Evolutionary conservation across 1,140 invertebrate genomes (phyloP), one percentile per base, ranked within the genome.

Genomic region (Hyphantria cunea): DNA sequence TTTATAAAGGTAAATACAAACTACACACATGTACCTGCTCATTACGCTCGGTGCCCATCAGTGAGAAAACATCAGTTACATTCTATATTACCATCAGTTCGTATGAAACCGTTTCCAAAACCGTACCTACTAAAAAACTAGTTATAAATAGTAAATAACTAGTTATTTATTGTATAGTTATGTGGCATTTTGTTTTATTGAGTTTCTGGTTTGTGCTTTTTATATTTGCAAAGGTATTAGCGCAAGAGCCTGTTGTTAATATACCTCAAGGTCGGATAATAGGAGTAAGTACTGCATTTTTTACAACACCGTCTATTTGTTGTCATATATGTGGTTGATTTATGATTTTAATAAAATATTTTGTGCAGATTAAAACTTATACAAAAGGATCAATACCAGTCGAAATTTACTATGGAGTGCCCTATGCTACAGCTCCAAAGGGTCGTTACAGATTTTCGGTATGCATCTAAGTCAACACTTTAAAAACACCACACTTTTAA

Each of bases 291-390:
- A 37, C 47, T 13, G 49, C 9, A 31, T 12, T 7, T 8, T 15
- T 12, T 44, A 3, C n/a, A n/a, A n/a, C n/a, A n/a, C 10, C 13
- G n/a, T 39, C 37, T 39, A 39, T 7, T 9, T 39, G 7, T 39
- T 3, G 2, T 39, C 0, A 2, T 12, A 17, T 10, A 48, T 48
- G 0, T 14, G 5, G 13, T 44, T 4, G 4, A 42, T 0, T 14
- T 31, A 55, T 50, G 14, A 13, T 8, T 44, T 15, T 14, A n/a
- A 15, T 33, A 17, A 32, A 47, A 25, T 25, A 81, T n/a, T n/a
- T n/a, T n/a, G n/a, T 84, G 64, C 73, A 90, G 87, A 90, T 85
- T 17, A 89, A 86, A 74, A 82, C 86, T 13, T 90, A 82, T 51
- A 68, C 80, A 17, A 78, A 86, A 60, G 78, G 69, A 47, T 82